Evolutionary conservation across 2,888 invertebrate species (phyloP).

Genomic region (Stictocephala bisonia): DNA sequence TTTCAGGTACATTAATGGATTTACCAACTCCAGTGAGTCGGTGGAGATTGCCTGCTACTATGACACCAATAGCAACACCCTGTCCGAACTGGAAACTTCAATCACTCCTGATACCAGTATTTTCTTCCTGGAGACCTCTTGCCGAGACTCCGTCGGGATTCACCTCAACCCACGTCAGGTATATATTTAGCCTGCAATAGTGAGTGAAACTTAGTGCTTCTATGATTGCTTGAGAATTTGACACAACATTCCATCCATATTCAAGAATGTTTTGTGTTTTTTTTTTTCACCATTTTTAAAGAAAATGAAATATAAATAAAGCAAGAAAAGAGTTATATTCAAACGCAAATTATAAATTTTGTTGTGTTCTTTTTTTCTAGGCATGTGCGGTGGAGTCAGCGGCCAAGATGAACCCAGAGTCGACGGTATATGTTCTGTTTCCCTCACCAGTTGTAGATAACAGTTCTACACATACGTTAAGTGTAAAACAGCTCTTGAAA

Average conservation of each 20-base stretch:
- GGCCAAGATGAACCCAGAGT: slow-evolving; percentile 70
- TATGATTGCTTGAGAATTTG: too few species aligned
- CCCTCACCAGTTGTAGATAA: slow-evolving; percentile 54
- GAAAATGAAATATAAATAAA: too few species aligned
- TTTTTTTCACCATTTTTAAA: too few species aligned
- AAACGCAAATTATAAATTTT: too few species aligned
- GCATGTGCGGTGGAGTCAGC: slow-evolving; percentile 78
- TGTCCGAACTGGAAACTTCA: neutral
- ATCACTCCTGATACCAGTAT: slow-evolving; percentile 65
- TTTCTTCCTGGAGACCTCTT: slow-evolving; percentile 77
- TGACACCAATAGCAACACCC: neutral
- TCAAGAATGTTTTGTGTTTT: too few species aligned
- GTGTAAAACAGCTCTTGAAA: slow-evolving; percentile 4
- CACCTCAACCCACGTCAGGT: slow-evolving; percentile 64
- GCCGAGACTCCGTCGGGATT: slow-evolving; percentile 63
- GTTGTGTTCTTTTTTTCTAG: too few species aligned
- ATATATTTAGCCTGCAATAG: slow-evolving; percentile 67
- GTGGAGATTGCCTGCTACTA: slow-evolving; percentile 49
- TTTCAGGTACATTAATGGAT: slow-evolving; percentile 12
- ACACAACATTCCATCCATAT: too few species aligned
- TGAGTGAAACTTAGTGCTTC: too few species aligned
- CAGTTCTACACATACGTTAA: neutral
- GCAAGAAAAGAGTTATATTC: too few species aligned
- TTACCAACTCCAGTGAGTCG: slow-evolving; percentile 32
- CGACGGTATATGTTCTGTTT: slow-evolving; percentile 66